Evolutionary conservation across 2,113 vertebrate genomes (phyloP).

Genomic region (Grallaria varia): DNA sequence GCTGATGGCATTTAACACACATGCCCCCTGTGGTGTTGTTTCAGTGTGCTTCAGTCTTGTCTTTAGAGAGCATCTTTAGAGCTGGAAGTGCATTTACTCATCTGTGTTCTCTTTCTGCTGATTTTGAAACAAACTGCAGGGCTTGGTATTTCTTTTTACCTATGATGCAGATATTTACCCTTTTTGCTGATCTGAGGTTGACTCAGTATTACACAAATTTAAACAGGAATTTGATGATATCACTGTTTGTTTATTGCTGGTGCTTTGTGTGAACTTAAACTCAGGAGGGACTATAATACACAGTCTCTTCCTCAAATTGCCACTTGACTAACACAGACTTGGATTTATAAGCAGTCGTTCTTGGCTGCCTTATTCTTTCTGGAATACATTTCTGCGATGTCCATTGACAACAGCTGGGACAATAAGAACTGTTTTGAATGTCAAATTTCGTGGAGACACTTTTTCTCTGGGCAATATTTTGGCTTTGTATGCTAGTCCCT

Average conservation of each 20-base stretch:
- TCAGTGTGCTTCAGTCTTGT: background rate
- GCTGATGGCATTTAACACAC: background rate
- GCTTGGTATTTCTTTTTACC: background rate
- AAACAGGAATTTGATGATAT: background rate
- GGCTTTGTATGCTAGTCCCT: background rate
- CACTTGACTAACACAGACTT: background rate
- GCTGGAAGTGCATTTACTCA: background rate
- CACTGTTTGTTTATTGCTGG: background rate
- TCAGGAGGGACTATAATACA: background rate
- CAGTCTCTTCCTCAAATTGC: background rate
- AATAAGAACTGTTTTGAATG: background rate
- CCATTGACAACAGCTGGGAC: accelerated
- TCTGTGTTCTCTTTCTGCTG: background rate
- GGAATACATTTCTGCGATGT: background rate
- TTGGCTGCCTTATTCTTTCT: background rate
- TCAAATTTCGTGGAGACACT: background rate
- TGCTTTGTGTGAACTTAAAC: background rate
- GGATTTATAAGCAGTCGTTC: background rate
- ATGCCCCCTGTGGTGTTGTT: background rate
- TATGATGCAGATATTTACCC: background rate
- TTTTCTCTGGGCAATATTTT: background rate
- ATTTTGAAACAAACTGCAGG: background rate
- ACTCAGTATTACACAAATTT: background rate
- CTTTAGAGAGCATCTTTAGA: background rate
- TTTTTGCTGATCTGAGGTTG: background rate